These are phyloP conservation scores for Globicephala melas DNA, from an alignment of 2,113 vertebrate genomes.

Conservation along the genomic window DNA sequence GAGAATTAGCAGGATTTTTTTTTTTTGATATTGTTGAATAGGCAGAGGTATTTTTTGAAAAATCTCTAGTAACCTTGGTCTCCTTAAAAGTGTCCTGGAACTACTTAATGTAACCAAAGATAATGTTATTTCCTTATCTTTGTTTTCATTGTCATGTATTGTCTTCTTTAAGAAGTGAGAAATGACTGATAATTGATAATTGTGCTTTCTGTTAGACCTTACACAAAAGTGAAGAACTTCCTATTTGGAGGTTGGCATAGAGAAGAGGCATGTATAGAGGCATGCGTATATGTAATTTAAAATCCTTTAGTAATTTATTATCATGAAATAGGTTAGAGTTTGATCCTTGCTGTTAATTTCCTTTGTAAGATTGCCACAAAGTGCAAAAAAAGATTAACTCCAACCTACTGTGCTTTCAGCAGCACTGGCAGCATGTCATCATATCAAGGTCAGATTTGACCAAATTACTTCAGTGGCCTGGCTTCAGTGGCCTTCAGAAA, in stretches of 20 bases:
- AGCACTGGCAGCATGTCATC: background rate
- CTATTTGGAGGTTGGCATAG: background rate
- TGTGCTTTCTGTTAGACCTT: background rate
- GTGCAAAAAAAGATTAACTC: background rate
- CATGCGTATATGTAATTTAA: background rate
- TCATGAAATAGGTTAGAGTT: background rate
- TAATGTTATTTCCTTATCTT: background rate
- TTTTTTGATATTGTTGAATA: background rate
- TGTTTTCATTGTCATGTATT: background rate
- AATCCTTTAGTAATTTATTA: slow-evolving; percentile 18
- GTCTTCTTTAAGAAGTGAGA: background rate
- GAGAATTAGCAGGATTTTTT: background rate
- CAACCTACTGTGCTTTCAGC: background rate
- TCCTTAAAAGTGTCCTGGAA: background rate
- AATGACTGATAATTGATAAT: background rate
- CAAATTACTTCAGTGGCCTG: background rate
- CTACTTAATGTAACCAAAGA: background rate
- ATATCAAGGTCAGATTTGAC: background rate
- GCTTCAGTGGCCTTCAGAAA: background rate
- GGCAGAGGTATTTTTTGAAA: slow-evolving; percentile 5
- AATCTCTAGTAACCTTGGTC: background rate
- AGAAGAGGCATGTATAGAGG: background rate
- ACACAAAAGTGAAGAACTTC: background rate
- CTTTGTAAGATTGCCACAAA: background rate
- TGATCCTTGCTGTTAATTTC: background rate